A percentile compares a stretch with the other conserved stretches of the same genome.
Evolutionary conservation across 1,140 invertebrate species (phyloP).

Genomic region (Pristionchus pacificus): DNA sequence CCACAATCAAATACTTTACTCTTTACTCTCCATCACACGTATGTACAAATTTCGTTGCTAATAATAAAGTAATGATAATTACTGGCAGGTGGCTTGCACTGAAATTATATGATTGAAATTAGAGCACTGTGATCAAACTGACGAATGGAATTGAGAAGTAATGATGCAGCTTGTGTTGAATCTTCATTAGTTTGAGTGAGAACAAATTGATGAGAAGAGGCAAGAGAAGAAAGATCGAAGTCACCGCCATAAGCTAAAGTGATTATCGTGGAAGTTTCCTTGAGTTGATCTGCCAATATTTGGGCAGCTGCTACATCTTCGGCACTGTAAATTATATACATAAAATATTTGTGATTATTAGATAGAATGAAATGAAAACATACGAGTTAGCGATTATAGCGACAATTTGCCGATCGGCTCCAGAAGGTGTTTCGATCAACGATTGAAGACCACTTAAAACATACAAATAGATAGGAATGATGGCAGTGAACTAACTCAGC

Average conservation of each 20-base stretch:
- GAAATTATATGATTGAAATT: no score
- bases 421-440: no score
- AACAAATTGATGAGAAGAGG: neutral
- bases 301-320: neutral
- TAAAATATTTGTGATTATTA: neutral
- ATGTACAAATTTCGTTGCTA: no score
- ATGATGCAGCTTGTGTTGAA: neutral
- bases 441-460: neutral
- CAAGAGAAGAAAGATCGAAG: neutral
- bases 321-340: neutral
- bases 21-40: no score
- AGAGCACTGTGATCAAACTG: neutral
- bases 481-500: neutral
- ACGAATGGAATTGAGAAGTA: neutral
- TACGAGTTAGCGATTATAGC: neutral
- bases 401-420: no score
- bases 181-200: neutral
- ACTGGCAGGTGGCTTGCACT: no score
- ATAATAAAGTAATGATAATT: neutral
- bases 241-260: no score
- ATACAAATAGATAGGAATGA: neutral
- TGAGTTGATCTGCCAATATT: neutral
- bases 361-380: neutral
- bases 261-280: no score
- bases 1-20: no score